phyloP scores from a whole-genome alignment of 2,797 vertebrate species.

The Molossus alvarezi region DNA sequence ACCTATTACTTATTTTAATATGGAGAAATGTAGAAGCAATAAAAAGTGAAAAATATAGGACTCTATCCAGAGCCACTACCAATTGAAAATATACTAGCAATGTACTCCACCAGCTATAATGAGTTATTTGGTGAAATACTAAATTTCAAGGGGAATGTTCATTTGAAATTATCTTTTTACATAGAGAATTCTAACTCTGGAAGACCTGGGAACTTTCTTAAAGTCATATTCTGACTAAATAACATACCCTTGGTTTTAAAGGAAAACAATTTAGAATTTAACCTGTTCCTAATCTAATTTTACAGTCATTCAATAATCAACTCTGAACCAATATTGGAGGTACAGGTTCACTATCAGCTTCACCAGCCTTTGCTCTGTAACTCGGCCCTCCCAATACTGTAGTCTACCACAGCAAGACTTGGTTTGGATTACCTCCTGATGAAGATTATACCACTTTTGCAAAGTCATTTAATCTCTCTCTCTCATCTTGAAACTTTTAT shows the following conservation, averaged over 20 bases:
- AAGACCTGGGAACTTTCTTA: neutral
- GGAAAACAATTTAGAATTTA: slow-evolving; percentile 2
- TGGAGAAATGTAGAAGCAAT: neutral
- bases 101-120: neutral
- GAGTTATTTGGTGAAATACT: slow-evolving; percentile 3
- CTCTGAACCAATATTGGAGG: slow-evolving; percentile 31
- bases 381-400: neutral
- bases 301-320: neutral
- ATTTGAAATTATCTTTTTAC: slow-evolving; percentile 21
- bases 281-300: neutral
- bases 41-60: neutral
- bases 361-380: neutral
- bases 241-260: slow-evolving; percentile 1
- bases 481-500: slow-evolving; percentile 61
- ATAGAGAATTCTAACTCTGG: slow-evolving; percentile 31
- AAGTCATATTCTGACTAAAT: slow-evolving; percentile 62
- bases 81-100: neutral
- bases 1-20: neutral
- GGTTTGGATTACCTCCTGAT: slow-evolving; percentile 1
- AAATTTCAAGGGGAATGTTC: slow-evolving; percentile 30
- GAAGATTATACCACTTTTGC: neutral
- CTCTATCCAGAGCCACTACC: neutral
- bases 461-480: slow-evolving; percentile 38
- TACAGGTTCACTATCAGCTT: neutral
- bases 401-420: neutral